Conservation (phyloP, 2,888 invertebrate genomes). For the Eupeodes latifasciatus region DNA sequence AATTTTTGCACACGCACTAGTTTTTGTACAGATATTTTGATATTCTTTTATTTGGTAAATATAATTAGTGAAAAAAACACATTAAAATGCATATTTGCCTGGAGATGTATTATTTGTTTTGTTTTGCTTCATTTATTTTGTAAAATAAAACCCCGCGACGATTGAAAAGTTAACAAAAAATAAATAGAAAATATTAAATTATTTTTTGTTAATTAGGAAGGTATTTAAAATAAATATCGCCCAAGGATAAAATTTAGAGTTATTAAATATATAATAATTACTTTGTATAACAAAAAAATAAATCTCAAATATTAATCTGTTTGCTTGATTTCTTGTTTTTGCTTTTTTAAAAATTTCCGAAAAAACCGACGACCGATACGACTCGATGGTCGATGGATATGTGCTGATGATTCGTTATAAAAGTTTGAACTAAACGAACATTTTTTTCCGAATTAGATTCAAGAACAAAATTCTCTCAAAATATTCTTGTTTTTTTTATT, state of each 20-base stretch:
- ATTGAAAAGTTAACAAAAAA: not conserved
- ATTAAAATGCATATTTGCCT: constrained; percentile 18
- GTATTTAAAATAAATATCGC: not conserved
- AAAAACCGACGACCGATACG: constrained; percentile 76
- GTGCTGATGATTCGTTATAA: constrained; percentile 74
- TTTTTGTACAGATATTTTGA: not conserved
- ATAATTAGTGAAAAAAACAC: not conserved
- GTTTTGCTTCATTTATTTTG: not conserved
- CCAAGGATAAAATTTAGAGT: not conserved
- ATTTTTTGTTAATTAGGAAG: not conserved
- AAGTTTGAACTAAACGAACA: constrained; percentile 72
- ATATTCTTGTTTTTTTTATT: not conserved
- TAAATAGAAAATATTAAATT: not conserved
- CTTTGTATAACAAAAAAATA: constrained; percentile 45
- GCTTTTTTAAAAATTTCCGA: constrained; percentile 49
- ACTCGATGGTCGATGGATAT: constrained; percentile 76
- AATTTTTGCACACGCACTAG: constrained; percentile 61
- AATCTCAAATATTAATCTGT: constrained; percentile 60
- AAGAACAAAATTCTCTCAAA: constrained; percentile 38
- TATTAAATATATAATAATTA: constrained; percentile 25
- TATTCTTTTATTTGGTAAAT: not conserved
- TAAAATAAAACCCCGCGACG: not conserved
- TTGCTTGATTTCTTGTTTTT: constrained; percentile 47
- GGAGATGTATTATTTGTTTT: not conserved
- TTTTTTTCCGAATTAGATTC: constrained; percentile 55